These are phyloP conservation scores for Hozukius guyotensis DNA, from an alignment of 2,797 vertebrate genomes.

Conservation along the genomic window DNA sequence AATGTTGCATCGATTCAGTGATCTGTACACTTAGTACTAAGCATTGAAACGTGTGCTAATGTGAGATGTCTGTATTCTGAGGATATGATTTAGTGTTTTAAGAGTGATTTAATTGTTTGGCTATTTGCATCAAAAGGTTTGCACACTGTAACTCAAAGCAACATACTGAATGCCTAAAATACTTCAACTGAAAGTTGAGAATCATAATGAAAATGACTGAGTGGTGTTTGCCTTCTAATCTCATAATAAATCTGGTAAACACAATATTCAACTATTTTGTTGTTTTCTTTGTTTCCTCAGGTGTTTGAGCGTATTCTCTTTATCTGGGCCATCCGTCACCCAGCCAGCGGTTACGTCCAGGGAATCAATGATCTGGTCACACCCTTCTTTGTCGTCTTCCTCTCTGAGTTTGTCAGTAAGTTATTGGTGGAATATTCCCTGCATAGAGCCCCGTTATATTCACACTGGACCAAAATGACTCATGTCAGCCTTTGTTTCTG, in stretches of 20 bases:
- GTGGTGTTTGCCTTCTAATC: not conserved
- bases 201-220: not conserved
- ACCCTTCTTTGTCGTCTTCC: slow-evolving; percentile 98
- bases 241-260: no score
- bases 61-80: not conserved
- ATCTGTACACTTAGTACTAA: not conserved
- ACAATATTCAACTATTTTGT: not conserved
- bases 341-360: slow-evolving; percentile 98
- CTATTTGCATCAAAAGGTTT: not conserved
- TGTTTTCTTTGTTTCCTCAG: slow-evolving; percentile 73
- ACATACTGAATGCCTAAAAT: not conserved
- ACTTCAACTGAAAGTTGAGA: not conserved
- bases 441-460: not conserved
- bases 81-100: not conserved
- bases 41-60: not conserved
- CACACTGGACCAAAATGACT: not conserved
- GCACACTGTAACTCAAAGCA: not conserved
- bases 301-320: slow-evolving; percentile 99
- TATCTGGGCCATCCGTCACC: slow-evolving; percentile 99
- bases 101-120: not conserved
- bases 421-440: slow-evolving; percentile 14
- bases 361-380: slow-evolving; percentile 99
- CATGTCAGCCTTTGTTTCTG: not conserved
- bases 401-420: slow-evolving; percentile 98
- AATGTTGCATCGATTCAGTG: not conserved